Base-by-base conservation (phyloP, 1,140 invertebrate species). In the Apis dorsata region DNA sequence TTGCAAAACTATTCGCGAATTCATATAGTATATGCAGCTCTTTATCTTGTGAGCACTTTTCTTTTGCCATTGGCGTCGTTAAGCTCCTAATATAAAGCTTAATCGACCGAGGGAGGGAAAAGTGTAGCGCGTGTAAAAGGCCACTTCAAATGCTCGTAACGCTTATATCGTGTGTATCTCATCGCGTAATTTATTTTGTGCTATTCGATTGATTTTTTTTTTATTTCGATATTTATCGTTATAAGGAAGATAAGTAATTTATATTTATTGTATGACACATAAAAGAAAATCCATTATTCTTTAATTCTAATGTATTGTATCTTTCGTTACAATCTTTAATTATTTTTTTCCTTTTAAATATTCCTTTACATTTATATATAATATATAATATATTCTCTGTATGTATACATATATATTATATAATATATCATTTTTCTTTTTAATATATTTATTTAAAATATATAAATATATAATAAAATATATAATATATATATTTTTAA, bases 111-210 rank as follows among this genome's bases (percentile, higher is more conserved):
- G 44, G 44, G n/a, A 17, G 21, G 49, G 10, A 19, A 15, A 2
- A 12, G 51, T n/a, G 70, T 62, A n/a, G 84, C 71, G 55, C 57
- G 66, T 73, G 72, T 83, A 57, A 81, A 69, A 62, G 63, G 63
- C 19, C 81, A 66, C 57, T 69, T 81, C 70, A 60, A 51, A 73
- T 75, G 63, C 59, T 83, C 17, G 11, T 44, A 44, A 44, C 2
- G 34, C 34, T 44, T 44, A 44, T 44, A 44, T 44, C 34, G 34
- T 60, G 21, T 34, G 10, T 19, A 73, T 15, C 12, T 13, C n/a
- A 49, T 17, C 3, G 24, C n/a, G 12, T 49, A 3, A 9, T 62
- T 72, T 15, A 44, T 24, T 34, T 53, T 13, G 15, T 49, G 24
- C 2, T 24, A 28, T 24, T 19, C 60, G 34, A 44, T 59, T 24